These are phyloP conservation scores for Mugil cephalus DNA, from an alignment of 2,113 vertebrate genomes.

Conservation along the genomic window DNA sequence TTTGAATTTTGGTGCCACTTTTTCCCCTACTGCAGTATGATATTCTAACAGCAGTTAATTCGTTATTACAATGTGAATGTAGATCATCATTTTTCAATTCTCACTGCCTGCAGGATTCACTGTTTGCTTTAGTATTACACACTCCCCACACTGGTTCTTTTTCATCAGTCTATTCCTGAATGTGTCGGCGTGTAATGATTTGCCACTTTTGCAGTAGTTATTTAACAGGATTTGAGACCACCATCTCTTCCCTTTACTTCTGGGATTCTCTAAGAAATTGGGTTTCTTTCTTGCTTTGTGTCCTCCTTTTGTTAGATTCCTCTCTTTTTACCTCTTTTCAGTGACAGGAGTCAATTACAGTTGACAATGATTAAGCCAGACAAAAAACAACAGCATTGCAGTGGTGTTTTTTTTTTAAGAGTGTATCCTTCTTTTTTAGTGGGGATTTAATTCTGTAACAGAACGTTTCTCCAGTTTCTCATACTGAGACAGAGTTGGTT, in stretches of 20 bases:
- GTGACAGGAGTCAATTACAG: conserved; percentile 42
- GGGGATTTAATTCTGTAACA: conserved; percentile 1
- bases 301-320: conserved; percentile 14
- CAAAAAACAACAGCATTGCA: conserved; percentile 38
- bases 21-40: too few relatives aligned
- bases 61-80: too few relatives aligned
- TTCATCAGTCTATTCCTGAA: conserved; percentile 24
- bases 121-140: neutral
- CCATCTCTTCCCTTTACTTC: conserved; percentile 7
- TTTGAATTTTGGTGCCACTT: too few relatives aligned
- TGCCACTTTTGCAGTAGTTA: conserved; percentile 54
- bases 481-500: neutral
- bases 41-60: too few relatives aligned
- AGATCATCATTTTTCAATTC: conserved; percentile 26
- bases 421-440: neutral
- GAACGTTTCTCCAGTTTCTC: conserved; percentile 14
- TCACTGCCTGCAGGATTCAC: neutral
- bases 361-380: conserved; percentile 30
- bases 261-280: conserved; percentile 42
- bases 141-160: conserved; percentile 31
- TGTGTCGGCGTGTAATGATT: conserved; percentile 55
- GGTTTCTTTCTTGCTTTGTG: conserved; percentile 18
- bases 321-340: conserved; percentile 22
- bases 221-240: conserved; percentile 44
- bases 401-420: conserved; percentile 24